Percentiles rank a stretch among this genome's conserved stretches.
These are phyloP conservation scores for Nycticebus coucang DNA, from an alignment of 2,113 vertebrate species.

Conservation along the genomic window DNA sequence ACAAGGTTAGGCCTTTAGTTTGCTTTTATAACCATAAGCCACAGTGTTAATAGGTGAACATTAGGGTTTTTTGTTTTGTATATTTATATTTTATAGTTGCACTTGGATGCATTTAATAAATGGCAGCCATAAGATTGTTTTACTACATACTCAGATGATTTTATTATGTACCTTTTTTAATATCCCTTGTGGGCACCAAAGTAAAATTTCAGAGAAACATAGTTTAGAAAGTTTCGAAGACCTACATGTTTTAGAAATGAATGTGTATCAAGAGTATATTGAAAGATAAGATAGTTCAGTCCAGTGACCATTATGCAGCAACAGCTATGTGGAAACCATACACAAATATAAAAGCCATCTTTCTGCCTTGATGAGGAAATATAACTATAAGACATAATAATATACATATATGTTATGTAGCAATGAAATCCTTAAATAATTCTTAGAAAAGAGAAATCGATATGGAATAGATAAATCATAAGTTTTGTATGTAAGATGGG, in stretches of 20 bases:
- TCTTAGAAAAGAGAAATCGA: conserved; percentile 36
- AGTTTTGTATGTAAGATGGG: neutral
- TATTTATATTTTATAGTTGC: conserved; percentile 39
- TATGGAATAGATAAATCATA: neutral
- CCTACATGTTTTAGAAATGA: conserved; percentile 29
- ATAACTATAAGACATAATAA: neutral
- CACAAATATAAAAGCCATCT: conserved; percentile 30
- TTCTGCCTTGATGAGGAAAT: conserved; percentile 8
- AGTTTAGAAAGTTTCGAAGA: neutral
- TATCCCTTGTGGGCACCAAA: conserved; percentile 12
- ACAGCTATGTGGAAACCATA: neutral
- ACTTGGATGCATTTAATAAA: conserved; percentile 45
- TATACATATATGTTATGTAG: neutral
- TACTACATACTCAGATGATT: neutral
- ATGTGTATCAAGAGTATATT: conserved; percentile 16
- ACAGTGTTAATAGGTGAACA: neutral
- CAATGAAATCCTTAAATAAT: conserved; percentile 38
- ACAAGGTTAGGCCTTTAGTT: neutral
- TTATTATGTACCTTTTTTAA: conserved; percentile 6
- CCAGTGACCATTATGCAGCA: neutral
- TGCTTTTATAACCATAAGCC: conserved; percentile 10
- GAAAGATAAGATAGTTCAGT: neutral
- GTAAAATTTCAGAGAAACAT: conserved; percentile 30
- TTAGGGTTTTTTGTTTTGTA: neutral
- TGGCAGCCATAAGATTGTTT: neutral